Conservation (phyloP, 1,140 invertebrate genomes). For the Drosophila orosa region DNA sequence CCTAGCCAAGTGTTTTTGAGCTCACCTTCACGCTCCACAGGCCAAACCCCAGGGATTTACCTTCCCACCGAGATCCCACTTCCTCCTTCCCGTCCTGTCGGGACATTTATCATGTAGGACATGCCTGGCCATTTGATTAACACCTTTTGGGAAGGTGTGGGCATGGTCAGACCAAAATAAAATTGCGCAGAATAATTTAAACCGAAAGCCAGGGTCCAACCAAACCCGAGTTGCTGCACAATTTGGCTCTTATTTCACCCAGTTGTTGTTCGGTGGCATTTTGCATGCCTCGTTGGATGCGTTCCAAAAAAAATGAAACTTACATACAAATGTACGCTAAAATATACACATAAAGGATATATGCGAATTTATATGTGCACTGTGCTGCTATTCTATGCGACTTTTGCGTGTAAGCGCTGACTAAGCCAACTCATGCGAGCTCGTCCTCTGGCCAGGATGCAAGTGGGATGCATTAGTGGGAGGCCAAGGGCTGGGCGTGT, state of each 20-base stretch:
- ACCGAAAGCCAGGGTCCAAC: constrained; percentile 18
- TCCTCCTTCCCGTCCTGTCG: neutral
- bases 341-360: constrained; percentile 6
- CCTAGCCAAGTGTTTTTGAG: neutral
- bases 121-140: constrained; percentile 72
- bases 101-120: constrained; percentile 68
- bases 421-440: constrained; percentile 47
- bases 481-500: neutral
- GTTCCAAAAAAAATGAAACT: constrained; percentile 37
- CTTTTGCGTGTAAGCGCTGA: constrained; percentile 56
- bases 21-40: neutral
- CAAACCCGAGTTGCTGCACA: constrained; percentile 12
- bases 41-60: neutral
- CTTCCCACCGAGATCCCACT: neutral
- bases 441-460: constrained; percentile 10
- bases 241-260: constrained; percentile 16
- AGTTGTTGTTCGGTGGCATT: constrained; percentile 60
- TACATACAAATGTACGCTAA: neutral
- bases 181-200: constrained; percentile 47
- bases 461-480: constrained; percentile 1
- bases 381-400: constrained; percentile 12
- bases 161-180: constrained; percentile 51
- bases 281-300: constrained; percentile 68
- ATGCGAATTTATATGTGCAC: constrained; percentile 25
- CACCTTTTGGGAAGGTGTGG: constrained; percentile 49